Percentiles rank a stretch among this genome's conserved stretches.
Evolutionary conservation across 2,888 invertebrate species (phyloP).

Genomic region (Phrixothrix hirtus): DNA sequence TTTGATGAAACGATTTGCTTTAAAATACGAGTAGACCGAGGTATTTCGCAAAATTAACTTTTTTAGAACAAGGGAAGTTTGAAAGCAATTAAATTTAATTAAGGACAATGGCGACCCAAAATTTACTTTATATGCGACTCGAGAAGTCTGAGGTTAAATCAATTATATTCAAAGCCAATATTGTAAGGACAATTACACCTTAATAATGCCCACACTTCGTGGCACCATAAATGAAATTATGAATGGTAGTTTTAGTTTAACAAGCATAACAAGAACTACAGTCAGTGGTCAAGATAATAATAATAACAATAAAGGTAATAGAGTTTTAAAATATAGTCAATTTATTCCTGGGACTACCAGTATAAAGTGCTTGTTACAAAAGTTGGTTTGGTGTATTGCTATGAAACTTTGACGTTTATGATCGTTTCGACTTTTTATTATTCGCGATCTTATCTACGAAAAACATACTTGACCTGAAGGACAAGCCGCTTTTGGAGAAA

Average conservation of each 20-base stretch:
- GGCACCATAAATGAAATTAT: constrained; percentile 6
- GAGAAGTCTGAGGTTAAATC: background rate
- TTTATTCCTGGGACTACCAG: constrained; percentile 29
- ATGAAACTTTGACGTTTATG: constrained; percentile 14
- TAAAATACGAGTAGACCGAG: no score
- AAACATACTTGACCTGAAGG: constrained; percentile 8
- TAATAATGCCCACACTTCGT: constrained; percentile 3
- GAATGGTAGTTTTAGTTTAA: constrained; percentile 21
- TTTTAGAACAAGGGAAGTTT: no score
- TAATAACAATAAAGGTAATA: constrained; percentile 33
- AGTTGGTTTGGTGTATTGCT: constrained; percentile 13
- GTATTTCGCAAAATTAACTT: no score
- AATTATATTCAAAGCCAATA: background rate
- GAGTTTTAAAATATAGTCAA: constrained; percentile 26
- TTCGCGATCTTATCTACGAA: constrained; percentile 9
- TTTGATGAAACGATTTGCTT: no score
- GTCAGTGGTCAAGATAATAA: constrained; percentile 31
- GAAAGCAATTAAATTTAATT: no score
- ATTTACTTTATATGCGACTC: no score
- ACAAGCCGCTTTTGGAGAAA: constrained; percentile 14
- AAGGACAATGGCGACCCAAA: no score
- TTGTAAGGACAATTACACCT: constrained; percentile 6
- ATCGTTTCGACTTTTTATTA: constrained; percentile 16
- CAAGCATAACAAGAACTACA: constrained; percentile 25
- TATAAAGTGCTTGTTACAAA: constrained; percentile 23